phyloP scores from a whole-genome alignment of 2,888 invertebrate species.

The Teleogryllus oceanicus region DNA sequence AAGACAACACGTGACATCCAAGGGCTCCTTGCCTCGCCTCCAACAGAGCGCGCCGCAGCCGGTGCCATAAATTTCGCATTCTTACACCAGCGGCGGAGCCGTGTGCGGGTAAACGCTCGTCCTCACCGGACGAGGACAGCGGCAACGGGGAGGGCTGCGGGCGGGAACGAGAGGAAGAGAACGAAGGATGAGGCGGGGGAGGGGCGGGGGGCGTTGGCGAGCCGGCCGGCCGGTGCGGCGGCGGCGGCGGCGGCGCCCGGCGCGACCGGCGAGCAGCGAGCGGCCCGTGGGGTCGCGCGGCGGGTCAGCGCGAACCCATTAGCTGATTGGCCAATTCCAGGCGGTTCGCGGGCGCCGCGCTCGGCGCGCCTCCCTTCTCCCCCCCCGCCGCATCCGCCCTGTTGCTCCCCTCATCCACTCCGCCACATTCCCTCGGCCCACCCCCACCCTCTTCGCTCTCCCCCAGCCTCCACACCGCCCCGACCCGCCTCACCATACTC shows the following conservation, averaged over 20 bases:
- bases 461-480: not conserved
- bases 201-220: too few relatives aligned
- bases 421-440: not conserved
- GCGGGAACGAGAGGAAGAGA: too few relatives aligned
- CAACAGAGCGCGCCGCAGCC: too few relatives aligned
- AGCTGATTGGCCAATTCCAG: slow-evolving; percentile 9
- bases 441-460: not conserved
- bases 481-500: not conserved
- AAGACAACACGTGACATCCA: too few relatives aligned
- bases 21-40: too few relatives aligned
- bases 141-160: too few relatives aligned
- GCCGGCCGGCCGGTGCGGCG: not conserved
- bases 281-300: not conserved
- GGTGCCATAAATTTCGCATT: too few relatives aligned
- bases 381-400: not conserved
- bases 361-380: not conserved
- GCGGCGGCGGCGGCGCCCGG: not conserved
- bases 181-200: too few relatives aligned
- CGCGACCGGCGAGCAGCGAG: not conserved
- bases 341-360: not conserved
- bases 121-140: too few relatives aligned
- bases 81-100: too few relatives aligned
- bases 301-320: not conserved
- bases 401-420: not conserved
- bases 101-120: too few relatives aligned